phyloP scores from a whole-genome alignment of 23 tunicate species.

The Corella eumyota region DNA sequence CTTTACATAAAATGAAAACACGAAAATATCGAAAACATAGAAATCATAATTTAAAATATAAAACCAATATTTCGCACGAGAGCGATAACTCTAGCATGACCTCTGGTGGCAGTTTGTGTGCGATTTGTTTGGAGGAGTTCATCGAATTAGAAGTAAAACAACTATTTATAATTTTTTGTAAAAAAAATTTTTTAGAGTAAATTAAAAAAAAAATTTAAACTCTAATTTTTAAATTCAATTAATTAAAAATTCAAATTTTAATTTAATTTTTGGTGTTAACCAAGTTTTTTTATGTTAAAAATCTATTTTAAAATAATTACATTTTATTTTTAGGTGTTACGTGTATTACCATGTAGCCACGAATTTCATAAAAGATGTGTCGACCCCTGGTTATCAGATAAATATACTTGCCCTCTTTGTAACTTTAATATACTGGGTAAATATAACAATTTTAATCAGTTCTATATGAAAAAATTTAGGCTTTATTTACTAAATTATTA shows the following conservation, averaged over 20 bases:
- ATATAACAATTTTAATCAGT: too few relatives aligned
- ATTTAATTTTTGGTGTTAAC: background rate
- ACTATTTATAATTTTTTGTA: background rate
- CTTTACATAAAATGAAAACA: constrained; percentile 25
- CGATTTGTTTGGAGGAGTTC: constrained; percentile 56
- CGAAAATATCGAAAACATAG: constrained; percentile 12
- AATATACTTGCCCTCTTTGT: constrained; percentile 58
- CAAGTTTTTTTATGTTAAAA: background rate
- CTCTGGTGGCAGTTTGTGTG: constrained; percentile 37
- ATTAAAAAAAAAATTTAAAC: too few relatives aligned
- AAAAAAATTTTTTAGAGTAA: too few relatives aligned
- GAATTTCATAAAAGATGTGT: constrained; percentile 74
- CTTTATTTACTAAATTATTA: too few relatives aligned
- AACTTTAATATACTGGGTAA: constrained; percentile 41
- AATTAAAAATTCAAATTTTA: background rate
- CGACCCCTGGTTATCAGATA: constrained; percentile 74
- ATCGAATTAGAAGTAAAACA: constrained; percentile 19
- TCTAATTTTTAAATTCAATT: too few relatives aligned
- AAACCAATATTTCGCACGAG: background rate
- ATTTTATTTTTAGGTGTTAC: constrained; percentile 57
- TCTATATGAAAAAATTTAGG: too few relatives aligned
- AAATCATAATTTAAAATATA: background rate
- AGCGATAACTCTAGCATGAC: constrained; percentile 17
- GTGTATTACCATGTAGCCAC: constrained; percentile 44
- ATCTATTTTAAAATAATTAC: background rate